A percentile compares a stretch with the other conserved stretches of the same genome.
phyloP scores from a whole-genome alignment of 2,888 invertebrate species.

The Drosophila limbata region DNA sequence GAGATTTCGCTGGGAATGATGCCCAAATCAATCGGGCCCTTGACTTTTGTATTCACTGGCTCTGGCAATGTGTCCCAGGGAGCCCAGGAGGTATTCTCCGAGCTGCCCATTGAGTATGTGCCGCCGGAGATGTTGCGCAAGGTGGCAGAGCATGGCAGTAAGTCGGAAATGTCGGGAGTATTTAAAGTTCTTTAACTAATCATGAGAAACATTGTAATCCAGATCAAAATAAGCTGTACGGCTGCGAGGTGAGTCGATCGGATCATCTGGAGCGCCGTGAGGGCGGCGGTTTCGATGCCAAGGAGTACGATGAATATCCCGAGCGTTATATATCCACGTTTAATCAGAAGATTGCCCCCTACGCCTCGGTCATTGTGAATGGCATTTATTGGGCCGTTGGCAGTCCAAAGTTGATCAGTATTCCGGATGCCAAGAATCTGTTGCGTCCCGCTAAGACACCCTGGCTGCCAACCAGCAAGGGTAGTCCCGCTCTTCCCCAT shows the following conservation, averaged over 20 bases:
- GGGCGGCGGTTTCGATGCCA: constrained; percentile 95
- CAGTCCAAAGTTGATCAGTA: constrained; percentile 97
- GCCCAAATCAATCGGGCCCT: constrained; percentile 98
- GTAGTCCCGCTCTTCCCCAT: constrained; percentile 95
- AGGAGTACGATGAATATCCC: constrained; percentile 96
- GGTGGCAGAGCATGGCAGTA: constrained; percentile 98
- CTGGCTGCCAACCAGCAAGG: constrained; percentile 95
- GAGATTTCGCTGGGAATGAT: constrained; percentile 97
- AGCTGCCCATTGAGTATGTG: constrained; percentile 98
- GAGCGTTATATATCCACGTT: constrained; percentile 98
- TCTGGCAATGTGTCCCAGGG: constrained; percentile 98
- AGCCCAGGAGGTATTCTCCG: constrained; percentile 97
- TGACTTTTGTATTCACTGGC: constrained; percentile 99
- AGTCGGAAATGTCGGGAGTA: constrained; percentile 61
- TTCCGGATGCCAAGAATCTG: constrained; percentile 98
- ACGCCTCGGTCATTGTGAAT: constrained; percentile 98
- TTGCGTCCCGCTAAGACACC: constrained; percentile 95
- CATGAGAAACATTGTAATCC: neutral
- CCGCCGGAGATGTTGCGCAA: constrained; percentile 97
- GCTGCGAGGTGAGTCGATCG: constrained; percentile 96
- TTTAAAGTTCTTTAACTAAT: neutral
- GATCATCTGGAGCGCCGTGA: constrained; percentile 97
- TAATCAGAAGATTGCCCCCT: constrained; percentile 98
- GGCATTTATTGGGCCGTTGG: constrained; percentile 99
- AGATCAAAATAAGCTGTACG: constrained; percentile 98